Evolutionary conservation across 1,140 invertebrate genomes (phyloP).

Genomic region (Hestina assimilis): DNA sequence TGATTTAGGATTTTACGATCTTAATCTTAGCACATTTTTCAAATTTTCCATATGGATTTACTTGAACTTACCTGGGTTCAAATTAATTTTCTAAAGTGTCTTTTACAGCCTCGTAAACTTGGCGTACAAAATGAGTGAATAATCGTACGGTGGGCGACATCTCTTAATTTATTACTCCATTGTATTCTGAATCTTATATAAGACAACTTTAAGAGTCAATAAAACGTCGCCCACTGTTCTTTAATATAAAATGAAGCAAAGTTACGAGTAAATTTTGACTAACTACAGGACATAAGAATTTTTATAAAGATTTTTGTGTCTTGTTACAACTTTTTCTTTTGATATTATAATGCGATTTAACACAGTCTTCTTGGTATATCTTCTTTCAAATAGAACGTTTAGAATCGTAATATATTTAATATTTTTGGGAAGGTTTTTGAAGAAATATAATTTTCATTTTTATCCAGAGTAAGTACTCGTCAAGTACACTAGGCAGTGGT

Average conservation of each 20-base stretch:
- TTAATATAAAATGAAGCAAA: not conserved
- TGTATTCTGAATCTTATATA: not conserved
- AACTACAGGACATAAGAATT: not conserved
- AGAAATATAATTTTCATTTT: too few relatives aligned
- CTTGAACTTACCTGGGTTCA: constrained; percentile 25
- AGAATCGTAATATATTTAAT: too few relatives aligned
- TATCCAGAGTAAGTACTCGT: too few relatives aligned
- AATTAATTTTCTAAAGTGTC: constrained; percentile 30
- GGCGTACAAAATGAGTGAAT: constrained; percentile 24
- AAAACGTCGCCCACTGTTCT: not conserved
- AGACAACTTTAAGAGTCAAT: not conserved
- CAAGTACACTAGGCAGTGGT: too few relatives aligned
- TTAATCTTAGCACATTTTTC: constrained; percentile 26
- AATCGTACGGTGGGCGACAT: constrained; percentile 19
- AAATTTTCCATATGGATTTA: constrained; percentile 24
- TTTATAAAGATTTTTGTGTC: not conserved
- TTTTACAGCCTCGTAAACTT: constrained; percentile 29
- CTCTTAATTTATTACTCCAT: not conserved
- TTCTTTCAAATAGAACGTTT: too few relatives aligned
- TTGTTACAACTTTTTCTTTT: not conserved
- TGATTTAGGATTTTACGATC: constrained; percentile 22
- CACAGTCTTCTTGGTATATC: not conserved
- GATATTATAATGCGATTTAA: not conserved
- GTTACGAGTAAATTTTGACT: not conserved
- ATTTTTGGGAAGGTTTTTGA: too few relatives aligned